A percentile compares a stretch with the other conserved stretches of the same genome.
Conservation (phyloP, 2,888 invertebrate genomes). For the Drosophila nr. medialis region DNA sequence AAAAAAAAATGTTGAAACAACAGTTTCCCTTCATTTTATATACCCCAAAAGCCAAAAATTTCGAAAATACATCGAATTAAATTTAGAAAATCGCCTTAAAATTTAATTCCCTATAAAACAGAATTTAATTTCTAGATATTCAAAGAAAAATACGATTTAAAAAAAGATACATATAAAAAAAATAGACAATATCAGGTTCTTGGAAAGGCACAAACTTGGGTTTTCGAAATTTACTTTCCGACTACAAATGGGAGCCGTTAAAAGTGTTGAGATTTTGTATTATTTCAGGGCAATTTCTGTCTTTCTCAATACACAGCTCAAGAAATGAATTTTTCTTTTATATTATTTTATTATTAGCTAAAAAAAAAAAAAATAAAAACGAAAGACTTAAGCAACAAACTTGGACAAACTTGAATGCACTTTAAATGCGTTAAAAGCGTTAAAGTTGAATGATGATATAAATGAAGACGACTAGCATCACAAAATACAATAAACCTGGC, state of each 20-base stretch:
- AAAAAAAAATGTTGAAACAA: neutral
- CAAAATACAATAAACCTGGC: neutral
- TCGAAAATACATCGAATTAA: neutral
- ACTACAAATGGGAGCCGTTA: neutral
- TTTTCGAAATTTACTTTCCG: neutral
- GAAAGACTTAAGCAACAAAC: constrained; percentile 64
- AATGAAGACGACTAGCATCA: constrained; percentile 12
- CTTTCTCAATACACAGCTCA: constrained; percentile 13
- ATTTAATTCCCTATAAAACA: neutral
- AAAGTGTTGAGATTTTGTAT: neutral
- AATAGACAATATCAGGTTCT: fast-evolving
- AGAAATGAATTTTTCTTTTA: neutral
- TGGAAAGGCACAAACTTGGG: too few relatives aligned
- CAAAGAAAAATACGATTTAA: neutral
- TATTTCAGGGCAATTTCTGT: neutral
- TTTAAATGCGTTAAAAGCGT: constrained; percentile 4
- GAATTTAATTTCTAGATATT: neutral
- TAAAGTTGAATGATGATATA: constrained; percentile 12
- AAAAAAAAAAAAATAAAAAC: constrained; percentile 15
- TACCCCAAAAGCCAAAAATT: neutral
- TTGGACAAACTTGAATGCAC: constrained; percentile 42
- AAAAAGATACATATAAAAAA: neutral
- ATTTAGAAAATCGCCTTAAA: neutral
- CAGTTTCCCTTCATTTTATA: neutral
- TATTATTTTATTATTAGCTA: neutral